Evolutionary conservation across 2,113 vertebrate genomes (phyloP), one percentile per base, ranked within the genome.

Genomic region (Dunckerocampus dactyliophorus): DNA sequence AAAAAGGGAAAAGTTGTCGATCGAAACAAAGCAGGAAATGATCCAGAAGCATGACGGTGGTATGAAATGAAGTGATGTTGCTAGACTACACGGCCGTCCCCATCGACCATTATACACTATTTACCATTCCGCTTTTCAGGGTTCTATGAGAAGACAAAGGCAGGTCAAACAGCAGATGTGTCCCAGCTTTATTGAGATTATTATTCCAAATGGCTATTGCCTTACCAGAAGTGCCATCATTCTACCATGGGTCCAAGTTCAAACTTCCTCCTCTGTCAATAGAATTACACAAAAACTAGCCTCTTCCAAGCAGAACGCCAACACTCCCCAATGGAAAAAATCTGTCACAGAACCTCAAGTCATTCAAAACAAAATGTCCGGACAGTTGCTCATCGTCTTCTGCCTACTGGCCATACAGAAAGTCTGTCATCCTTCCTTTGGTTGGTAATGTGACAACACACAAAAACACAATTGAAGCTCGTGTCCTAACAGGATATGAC

Each of bases 401-500:
- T 52, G 21, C 50, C 24, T 31, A 28, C 8, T 28, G 50, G 50
- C 50, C 50, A 52, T 52, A 9, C 5, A 24, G 15, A 55, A 55
- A 6, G 10, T 55, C 34, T 55, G 34, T 2, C 16, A n/a, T 55
- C 17, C 39, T 7, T 39, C 17, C 47, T 22, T 50, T 59, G 37
- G 37, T 39, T 47, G 42, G 15, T 47, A 24, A 10, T 46, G 20
- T 47, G 4, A 46, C 24, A 59, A 46, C 19, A 46, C 55, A 15
- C 14, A 58, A 17, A 22, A 45, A 58, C 13, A 22, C 43, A 65
- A 50, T 62, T 62, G 67, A 17, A 31, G 22, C 51, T 56, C 46
- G 13, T 65, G 59, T 39, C 34, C 67, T 67, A 65, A 70, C 65
- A 75, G 75, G 75, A 81, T 54, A 77, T 69, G 63, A 68, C 56